phyloP scores from a whole-genome alignment of 2,888 invertebrate genomes.

The Seladonia tumulorum region DNA sequence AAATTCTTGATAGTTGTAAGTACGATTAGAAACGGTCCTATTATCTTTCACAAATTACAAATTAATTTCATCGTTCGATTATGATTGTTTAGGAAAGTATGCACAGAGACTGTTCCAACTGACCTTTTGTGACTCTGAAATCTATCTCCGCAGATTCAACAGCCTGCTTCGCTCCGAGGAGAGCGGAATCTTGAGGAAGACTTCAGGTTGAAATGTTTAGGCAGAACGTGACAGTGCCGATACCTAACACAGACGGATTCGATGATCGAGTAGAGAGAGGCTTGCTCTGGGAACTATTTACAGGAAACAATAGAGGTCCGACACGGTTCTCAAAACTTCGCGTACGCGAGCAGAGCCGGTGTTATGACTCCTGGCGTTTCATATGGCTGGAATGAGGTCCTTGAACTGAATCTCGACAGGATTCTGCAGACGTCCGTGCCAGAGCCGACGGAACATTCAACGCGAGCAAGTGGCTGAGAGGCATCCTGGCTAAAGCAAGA shows the following conservation, averaged over 20 bases:
- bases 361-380: constrained; percentile 27
- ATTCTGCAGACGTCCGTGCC: constrained; percentile 12
- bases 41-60: too few relatives aligned
- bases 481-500: constrained; percentile 53
- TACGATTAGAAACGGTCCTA: too few relatives aligned
- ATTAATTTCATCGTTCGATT: too few relatives aligned
- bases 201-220: not conserved
- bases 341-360: not conserved
- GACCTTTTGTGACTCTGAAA: not conserved
- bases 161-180: not conserved
- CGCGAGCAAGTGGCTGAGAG: constrained; percentile 44
- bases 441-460: constrained; percentile 42
- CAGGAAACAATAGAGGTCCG: not conserved
- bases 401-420: constrained; percentile 32
- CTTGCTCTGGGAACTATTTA: not conserved
- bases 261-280: not conserved
- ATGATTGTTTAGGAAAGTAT: too few relatives aligned
- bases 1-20: too few relatives aligned
- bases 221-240: not conserved
- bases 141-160: not conserved
- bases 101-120: not conserved
- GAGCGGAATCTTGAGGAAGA: not conserved
- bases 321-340: constrained; percentile 8
- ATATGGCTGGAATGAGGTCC: constrained; percentile 1
- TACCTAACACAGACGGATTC: not conserved